A percentile compares a stretch with the other conserved stretches of the same genome.
These are phyloP conservation scores for Oscheius sp. DNA, from an alignment of 2,888 invertebrate genomes.

Conservation along the genomic window DNA sequence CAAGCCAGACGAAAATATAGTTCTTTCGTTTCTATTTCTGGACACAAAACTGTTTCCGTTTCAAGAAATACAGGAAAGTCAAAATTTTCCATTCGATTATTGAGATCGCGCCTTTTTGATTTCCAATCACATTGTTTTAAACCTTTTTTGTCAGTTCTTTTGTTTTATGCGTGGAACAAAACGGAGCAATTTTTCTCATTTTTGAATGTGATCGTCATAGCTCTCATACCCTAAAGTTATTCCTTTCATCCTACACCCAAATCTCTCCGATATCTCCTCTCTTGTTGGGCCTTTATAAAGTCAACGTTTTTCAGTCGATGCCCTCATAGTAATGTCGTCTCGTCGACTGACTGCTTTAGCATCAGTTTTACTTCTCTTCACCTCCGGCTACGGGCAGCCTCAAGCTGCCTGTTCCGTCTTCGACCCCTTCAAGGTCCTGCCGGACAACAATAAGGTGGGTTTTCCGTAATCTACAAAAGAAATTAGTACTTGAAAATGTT, in stretches of 20 bases:
- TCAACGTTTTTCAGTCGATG: slow-evolving; percentile 23
- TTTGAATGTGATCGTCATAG: background rate
- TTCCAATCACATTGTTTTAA: no score
- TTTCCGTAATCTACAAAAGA: background rate
- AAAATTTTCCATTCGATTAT: no score
- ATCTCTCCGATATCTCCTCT: background rate
- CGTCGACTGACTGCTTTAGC: slow-evolving; percentile 5
- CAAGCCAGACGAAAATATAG: no score
- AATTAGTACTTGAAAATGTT: background rate
- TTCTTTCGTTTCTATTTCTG: no score
- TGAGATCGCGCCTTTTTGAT: no score
- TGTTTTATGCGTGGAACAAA: no score
- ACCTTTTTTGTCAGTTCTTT: no score
- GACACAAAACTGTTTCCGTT: no score
- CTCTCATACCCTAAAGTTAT: background rate
- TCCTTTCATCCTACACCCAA: background rate
- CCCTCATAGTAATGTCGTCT: slow-evolving; percentile 22
- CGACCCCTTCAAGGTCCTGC: slow-evolving; percentile 71
- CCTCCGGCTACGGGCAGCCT: slow-evolving; percentile 8
- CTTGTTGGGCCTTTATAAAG: background rate
- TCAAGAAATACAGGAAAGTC: no score
- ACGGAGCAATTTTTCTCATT: no score
- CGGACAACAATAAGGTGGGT: slow-evolving; percentile 67
- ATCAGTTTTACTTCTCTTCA: slow-evolving; percentile 11
- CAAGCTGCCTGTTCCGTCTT: slow-evolving; percentile 64